Evolutionary conservation across 2,888 invertebrate species (phyloP).

Genomic region (Latrodectus hesperus): DNA sequence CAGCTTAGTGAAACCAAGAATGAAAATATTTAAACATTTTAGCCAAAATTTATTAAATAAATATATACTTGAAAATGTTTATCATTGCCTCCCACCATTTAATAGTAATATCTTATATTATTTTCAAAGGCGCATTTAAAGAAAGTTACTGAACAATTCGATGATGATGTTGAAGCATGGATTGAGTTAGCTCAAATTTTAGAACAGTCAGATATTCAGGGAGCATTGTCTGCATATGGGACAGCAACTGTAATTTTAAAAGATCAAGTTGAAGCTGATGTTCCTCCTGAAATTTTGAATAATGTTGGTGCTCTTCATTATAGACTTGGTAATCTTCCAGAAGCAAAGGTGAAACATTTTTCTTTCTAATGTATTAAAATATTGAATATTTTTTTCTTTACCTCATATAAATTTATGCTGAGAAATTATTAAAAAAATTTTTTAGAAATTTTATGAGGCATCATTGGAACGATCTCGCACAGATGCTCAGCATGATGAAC

Average conservation of each 20-base stretch:
- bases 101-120: background rate
- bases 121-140: slow-evolving; percentile 86
- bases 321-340: slow-evolving; percentile 87
- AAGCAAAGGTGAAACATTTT: slow-evolving; percentile 80
- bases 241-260: slow-evolving; percentile 93
- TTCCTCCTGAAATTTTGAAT: slow-evolving; percentile 97
- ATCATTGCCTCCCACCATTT: background rate
- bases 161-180: slow-evolving; percentile 99
- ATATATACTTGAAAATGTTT: too few species aligned
- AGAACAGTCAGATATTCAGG: slow-evolving; percentile 92
- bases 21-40: too few species aligned
- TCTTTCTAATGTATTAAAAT: background rate
- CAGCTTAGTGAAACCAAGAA: too few species aligned
- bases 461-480: slow-evolving; percentile 90
- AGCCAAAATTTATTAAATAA: too few species aligned
- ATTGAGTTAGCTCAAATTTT: slow-evolving; percentile 98
- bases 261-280: slow-evolving; percentile 93
- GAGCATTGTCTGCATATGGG: slow-evolving; percentile 92
- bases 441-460: slow-evolving; percentile 81
- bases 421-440: background rate
- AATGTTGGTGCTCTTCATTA: slow-evolving; percentile 94
- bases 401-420: background rate
- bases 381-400: background rate
- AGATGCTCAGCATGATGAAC: slow-evolving; percentile 88
- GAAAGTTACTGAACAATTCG: slow-evolving; percentile 94